Conservation (phyloP, 2,888 invertebrate genomes). For the Philaethria dido region DNA sequence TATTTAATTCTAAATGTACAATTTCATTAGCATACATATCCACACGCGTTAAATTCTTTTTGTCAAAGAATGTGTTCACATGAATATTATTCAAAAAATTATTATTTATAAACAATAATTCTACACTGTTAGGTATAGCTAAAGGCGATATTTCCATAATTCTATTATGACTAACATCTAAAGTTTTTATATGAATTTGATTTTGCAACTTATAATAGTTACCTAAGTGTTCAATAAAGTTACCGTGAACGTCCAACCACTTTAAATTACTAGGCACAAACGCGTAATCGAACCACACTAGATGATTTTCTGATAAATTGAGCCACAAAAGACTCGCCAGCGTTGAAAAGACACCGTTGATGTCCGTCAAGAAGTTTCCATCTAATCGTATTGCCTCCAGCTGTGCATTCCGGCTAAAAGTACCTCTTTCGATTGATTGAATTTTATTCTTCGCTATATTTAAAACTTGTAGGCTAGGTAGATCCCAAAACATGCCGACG, state of each 20-base stretch:
- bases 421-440: conserved; percentile 91
- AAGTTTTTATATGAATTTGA: conserved; percentile 90
- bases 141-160: conserved; percentile 92
- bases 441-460: conserved; percentile 96
- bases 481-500: conserved; percentile 93
- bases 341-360: conserved; percentile 94
- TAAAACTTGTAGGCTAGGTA: conserved; percentile 92
- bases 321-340: conserved; percentile 93
- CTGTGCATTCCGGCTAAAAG: conserved; percentile 91
- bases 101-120: conserved; percentile 94
- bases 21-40: conserved; percentile 95
- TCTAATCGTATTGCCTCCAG: conserved; percentile 94
- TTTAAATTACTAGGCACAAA: conserved; percentile 94
- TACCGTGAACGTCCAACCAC: conserved; percentile 95
- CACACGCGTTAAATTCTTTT: conserved; percentile 92
- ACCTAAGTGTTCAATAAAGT: conserved; percentile 93
- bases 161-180: conserved; percentile 95
- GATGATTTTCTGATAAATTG: conserved; percentile 94
- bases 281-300: conserved; percentile 97
- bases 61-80: conserved; percentile 93
- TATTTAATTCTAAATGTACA: conserved; percentile 91
- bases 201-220: conserved; percentile 95
- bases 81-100: conserved; percentile 92
- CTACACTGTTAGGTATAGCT: conserved; percentile 94
- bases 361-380: conserved; percentile 93